Evolutionary conservation across 2,888 invertebrate genomes (phyloP).

Genomic region (Lydus trimaculatus): DNA sequence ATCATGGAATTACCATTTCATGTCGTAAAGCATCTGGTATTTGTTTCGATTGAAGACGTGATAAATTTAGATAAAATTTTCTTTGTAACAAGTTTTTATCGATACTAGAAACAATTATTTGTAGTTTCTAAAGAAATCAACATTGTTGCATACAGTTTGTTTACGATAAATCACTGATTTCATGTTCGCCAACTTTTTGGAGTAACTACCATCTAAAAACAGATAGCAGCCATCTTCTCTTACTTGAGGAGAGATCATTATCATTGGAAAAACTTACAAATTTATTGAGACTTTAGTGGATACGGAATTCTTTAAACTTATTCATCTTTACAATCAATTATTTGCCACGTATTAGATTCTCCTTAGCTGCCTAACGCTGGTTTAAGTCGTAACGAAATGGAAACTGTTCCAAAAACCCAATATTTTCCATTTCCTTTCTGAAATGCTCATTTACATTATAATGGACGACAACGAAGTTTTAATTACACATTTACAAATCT

Average conservation of each 20-base stretch:
- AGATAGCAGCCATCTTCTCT: background rate
- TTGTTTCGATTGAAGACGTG: background rate
- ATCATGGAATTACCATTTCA: background rate
- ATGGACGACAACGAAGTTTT: background rate
- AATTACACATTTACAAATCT: background rate
- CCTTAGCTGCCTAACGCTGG: too few species aligned
- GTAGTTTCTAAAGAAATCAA: background rate
- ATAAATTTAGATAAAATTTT: too few species aligned
- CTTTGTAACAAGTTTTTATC: background rate
- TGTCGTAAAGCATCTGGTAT: background rate
- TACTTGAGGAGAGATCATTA: background rate
- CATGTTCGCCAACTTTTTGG: background rate
- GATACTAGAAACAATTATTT: background rate
- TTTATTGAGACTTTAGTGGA: too few species aligned
- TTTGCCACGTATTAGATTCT: too few species aligned
- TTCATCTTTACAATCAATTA: too few species aligned
- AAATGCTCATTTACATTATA: background rate
- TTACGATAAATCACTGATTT: background rate
- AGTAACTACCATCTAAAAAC: background rate
- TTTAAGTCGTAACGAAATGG: too few species aligned
- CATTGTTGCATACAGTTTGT: too few species aligned
- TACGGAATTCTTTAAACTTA: too few species aligned
- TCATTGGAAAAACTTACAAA: too few species aligned
- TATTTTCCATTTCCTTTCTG: background rate
- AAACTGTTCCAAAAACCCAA: background rate